A percentile compares a stretch with the other conserved stretches of the same genome.
phyloP scores from a whole-genome alignment of 2,888 invertebrate species.

The Cataglyphis livida region DNA sequence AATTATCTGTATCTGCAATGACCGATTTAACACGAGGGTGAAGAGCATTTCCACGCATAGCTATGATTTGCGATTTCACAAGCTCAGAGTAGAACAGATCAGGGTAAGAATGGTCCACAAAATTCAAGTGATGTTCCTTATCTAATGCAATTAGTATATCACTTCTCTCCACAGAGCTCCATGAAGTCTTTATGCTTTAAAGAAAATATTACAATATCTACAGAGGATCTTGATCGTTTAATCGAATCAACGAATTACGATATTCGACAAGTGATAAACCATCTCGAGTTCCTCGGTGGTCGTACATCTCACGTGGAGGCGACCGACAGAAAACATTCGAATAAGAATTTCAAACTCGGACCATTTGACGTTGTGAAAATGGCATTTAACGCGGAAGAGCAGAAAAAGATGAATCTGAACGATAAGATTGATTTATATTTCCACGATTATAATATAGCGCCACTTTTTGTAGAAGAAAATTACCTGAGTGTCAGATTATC shows the following conservation, averaged over 20 bases:
- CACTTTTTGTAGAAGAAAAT: conserved; percentile 99
- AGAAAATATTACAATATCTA: conserved; percentile 93
- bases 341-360: conserved; percentile 95
- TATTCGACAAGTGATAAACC: conserved; percentile 96
- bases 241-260: conserved; percentile 96
- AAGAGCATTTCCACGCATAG: conserved; percentile 97
- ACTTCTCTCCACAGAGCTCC: conserved; percentile 88
- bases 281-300: conserved; percentile 93
- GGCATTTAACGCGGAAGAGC: conserved; percentile 94
- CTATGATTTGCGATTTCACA: conserved; percentile 95
- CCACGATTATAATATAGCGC: conserved; percentile 98
- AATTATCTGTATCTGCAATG: conserved; percentile 99
- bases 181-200: conserved; percentile 97
- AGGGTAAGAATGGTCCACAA: conserved; percentile 87
- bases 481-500: conserved; percentile 93
- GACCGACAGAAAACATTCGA: conserved; percentile 75
- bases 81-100: conserved; percentile 96
- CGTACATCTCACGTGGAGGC: conserved; percentile 53
- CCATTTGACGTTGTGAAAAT: conserved; percentile 97
- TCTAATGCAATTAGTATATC: not conserved
- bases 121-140: conserved; percentile 11
- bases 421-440: conserved; percentile 98
- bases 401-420: conserved; percentile 91
- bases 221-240: conserved; percentile 93
- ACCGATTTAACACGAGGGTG: conserved; percentile 97